A percentile compares a stretch with the other conserved stretches of the same genome.
Conservation (phyloP, 2,888 invertebrate species). For the Blomia tropicalis region DNA sequence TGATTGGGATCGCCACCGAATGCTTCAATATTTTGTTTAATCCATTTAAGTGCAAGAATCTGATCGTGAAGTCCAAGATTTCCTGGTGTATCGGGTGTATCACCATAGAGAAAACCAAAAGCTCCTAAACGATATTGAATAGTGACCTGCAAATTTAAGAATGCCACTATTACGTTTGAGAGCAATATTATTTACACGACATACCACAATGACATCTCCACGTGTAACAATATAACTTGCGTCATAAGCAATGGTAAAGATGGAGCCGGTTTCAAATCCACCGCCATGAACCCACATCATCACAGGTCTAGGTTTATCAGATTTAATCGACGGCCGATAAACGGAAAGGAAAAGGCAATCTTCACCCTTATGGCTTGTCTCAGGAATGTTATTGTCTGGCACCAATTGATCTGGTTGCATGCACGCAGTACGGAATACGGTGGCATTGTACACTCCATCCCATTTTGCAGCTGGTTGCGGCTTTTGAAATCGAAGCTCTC, state of each 20-base stretch:
- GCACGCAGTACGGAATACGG: not conserved
- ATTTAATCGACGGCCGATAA: conserved; percentile 3
- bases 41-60: conserved; percentile 33
- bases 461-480: conserved; percentile 5
- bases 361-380: not conserved
- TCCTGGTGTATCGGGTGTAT: conserved; percentile 31
- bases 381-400: conserved; percentile 14
- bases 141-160: too few species aligned
- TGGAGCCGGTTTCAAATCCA: conserved; percentile 16
- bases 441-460: conserved; percentile 14
- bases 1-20: conserved; percentile 32
- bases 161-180: too few species aligned
- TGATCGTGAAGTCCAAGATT: conserved; percentile 34
- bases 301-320: conserved; percentile 31
- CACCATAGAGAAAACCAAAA: conserved; percentile 36
- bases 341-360: conserved; percentile 20
- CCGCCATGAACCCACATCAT: conserved; percentile 21
- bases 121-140: conserved; percentile 35
- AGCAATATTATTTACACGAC: too few species aligned
- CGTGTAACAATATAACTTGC: not conserved
- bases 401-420: not conserved
- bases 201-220: conserved; percentile 21
- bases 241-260: conserved; percentile 34
- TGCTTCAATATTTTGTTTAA: conserved; percentile 29
- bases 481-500: conserved; percentile 1